These are phyloP conservation scores for Hypotaenidia okinawae DNA, from an alignment of 2,797 vertebrate genomes.

Conservation along the genomic window DNA sequence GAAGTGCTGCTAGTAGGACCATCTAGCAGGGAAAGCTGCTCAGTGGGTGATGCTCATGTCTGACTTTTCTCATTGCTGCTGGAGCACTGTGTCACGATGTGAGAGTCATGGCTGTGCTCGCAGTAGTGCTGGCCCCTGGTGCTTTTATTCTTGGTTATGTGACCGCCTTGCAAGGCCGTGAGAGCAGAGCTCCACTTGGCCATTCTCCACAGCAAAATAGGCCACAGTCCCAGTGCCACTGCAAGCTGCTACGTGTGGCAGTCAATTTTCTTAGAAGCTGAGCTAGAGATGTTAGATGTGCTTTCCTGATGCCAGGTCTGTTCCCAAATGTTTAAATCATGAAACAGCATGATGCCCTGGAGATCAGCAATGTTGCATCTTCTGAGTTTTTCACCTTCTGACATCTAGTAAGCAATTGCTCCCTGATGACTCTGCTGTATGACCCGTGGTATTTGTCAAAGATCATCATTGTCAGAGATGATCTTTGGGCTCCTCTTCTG, in stretches of 20 bases:
- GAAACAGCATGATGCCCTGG: neutral
- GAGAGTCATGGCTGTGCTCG: neutral
- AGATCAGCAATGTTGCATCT: neutral
- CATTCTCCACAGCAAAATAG: neutral
- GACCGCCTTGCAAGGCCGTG: neutral
- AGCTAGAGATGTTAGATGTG: neutral
- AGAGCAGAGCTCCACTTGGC: neutral
- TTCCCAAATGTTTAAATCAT: neutral
- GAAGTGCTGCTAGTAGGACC: neutral
- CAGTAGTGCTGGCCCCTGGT: neutral
- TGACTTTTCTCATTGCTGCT: neutral
- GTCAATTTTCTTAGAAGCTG: conserved; percentile 15
- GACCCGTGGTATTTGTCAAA: neutral
- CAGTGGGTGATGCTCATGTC: neutral
- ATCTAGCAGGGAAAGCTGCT: neutral
- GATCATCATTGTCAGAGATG: too few relatives aligned
- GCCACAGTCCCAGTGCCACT: neutral
- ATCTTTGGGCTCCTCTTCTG: neutral
- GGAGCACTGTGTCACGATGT: neutral
- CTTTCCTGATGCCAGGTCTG: neutral
- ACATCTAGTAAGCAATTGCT: neutral
- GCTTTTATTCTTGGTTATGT: neutral
- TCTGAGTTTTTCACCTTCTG: neutral
- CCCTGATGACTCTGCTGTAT: neutral
- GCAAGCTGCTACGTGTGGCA: neutral